A percentile compares a stretch with the other conserved stretches of the same genome.
Conservation (phyloP, 37 sponge, comb jelly and placozoan species). For the Axinella damicornis region DNA sequence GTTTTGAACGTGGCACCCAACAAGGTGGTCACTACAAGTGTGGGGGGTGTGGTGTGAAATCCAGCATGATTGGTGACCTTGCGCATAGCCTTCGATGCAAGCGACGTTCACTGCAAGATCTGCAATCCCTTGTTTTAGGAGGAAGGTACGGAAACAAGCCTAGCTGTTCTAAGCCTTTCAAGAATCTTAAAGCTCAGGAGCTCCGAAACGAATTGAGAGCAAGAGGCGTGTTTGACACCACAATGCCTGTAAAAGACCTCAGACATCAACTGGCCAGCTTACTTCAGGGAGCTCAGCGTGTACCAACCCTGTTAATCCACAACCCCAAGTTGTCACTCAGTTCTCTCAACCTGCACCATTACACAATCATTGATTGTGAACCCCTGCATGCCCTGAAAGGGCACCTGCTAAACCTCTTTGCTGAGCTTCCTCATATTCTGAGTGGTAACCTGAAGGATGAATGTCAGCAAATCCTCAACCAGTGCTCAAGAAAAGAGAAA, state of each 20-base stretch:
- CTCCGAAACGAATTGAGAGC: too few relatives aligned
- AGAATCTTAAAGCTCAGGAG: too few relatives aligned
- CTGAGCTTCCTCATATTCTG: background rate
- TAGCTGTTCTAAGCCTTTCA: too few relatives aligned
- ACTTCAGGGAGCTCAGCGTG: background rate
- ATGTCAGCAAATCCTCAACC: background rate
- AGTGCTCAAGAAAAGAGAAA: background rate
- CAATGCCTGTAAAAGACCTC: too few relatives aligned
- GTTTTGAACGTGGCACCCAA: constrained; percentile 36
- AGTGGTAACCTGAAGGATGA: background rate
- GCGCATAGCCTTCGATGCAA: background rate
- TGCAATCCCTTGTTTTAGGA: constrained; percentile 5
- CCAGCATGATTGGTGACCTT: background rate
- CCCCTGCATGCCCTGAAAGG: constrained; percentile 5
- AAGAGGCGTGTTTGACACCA: background rate
- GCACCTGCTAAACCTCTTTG: background rate
- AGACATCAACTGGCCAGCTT: background rate
- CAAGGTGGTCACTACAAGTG: constrained; percentile 24
- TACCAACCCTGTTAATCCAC: background rate
- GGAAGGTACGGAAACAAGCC: background rate
- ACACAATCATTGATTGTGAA: background rate
- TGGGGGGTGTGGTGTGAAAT: constrained; percentile 17
- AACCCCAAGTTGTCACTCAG: background rate
- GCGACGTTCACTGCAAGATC: background rate
- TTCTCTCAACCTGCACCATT: background rate